phyloP scores from a whole-genome alignment of 2,888 invertebrate genomes.

The Rhingia campestris region DNA sequence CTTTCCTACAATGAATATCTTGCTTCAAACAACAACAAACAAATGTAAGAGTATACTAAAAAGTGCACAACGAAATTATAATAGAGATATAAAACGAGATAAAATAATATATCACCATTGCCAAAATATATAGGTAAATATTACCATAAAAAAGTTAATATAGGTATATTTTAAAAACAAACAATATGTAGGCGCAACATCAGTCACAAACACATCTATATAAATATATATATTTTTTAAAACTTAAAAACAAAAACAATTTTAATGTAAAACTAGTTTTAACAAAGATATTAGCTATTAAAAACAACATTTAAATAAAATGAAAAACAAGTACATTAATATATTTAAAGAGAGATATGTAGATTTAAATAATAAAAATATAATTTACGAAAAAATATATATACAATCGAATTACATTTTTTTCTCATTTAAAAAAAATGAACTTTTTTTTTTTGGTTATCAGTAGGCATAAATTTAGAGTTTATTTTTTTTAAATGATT shows the following conservation, averaged over 20 bases:
- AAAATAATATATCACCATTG: conserved; percentile 10
- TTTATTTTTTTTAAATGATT: conserved; percentile 10
- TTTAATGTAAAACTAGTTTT: conserved; percentile 70
- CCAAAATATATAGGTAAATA: conserved; percentile 27
- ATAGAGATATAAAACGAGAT: conserved; percentile 11
- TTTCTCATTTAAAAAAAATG: conserved; percentile 56
- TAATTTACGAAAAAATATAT: conserved; percentile 56
- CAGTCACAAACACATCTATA: conserved; percentile 62
- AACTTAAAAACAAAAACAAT: conserved; percentile 56
- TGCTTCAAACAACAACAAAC: conserved; percentile 21
- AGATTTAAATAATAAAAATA: conserved; percentile 55
- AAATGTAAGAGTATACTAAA: background rate
- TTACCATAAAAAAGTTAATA: background rate
- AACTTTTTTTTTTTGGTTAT: conserved; percentile 38
- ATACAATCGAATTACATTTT: conserved; percentile 50
- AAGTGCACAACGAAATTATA: conserved; percentile 21
- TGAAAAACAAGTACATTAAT: conserved; percentile 70
- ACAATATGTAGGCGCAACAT: conserved; percentile 54
- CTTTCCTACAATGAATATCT: conserved; percentile 18
- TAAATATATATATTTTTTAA: conserved; percentile 60
- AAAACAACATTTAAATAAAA: conserved; percentile 66
- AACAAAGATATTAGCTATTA: conserved; percentile 71
- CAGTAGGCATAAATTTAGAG: conserved; percentile 22
- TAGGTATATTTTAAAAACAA: conserved; percentile 37
- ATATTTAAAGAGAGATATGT: conserved; percentile 67